These are phyloP conservation scores for Vidua chalybeata DNA, from an alignment of 2,113 vertebrate genomes.

Conservation along the genomic window DNA sequence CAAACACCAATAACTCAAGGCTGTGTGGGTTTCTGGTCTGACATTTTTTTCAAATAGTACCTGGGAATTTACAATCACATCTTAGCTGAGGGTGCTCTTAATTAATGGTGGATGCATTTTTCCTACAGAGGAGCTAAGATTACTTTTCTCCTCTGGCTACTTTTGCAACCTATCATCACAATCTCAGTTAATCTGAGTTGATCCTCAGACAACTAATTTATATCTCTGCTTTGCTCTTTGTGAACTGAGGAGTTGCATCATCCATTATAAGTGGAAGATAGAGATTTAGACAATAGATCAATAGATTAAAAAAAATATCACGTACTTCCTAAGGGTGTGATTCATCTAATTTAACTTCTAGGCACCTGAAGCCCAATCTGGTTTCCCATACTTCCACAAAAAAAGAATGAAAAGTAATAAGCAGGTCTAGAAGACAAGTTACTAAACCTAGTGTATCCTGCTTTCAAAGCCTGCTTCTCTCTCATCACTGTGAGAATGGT, in stretches of 20 bases:
- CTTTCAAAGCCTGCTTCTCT: background rate
- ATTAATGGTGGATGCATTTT: background rate
- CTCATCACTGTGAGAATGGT: background rate
- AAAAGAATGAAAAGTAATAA: background rate
- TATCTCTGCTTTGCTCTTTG: background rate
- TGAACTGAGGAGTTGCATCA: background rate
- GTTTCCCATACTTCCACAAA: background rate
- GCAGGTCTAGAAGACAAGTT: background rate
- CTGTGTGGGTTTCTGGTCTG: background rate
- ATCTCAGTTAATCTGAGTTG: background rate
- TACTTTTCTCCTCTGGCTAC: background rate
- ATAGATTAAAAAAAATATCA: background rate
- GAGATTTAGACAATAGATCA: background rate
- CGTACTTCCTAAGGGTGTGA: background rate
- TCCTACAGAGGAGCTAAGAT: background rate
- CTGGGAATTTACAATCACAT: background rate
- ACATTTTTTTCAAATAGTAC: background rate
- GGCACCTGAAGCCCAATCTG: background rate
- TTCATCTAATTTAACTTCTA: background rate
- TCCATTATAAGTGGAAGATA: background rate
- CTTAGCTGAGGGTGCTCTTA: background rate
- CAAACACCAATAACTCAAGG: background rate
- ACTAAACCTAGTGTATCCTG: background rate
- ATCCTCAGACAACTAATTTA: background rate
- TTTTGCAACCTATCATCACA: background rate